Base-by-base conservation (phyloP, 2,113 vertebrate species). In the Dermatemys mawii region DNA sequence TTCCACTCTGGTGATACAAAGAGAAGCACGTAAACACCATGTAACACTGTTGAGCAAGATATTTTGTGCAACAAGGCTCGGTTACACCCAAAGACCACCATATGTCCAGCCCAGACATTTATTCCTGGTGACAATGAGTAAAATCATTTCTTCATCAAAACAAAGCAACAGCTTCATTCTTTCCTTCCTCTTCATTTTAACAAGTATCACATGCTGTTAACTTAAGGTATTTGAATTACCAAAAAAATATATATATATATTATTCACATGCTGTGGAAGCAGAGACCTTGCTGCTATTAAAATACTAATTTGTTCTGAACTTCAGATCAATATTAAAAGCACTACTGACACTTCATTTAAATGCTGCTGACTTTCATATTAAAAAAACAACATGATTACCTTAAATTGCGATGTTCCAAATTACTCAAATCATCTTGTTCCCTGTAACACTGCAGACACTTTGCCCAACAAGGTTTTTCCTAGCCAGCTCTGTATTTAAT, bases 381-480 rank as follows among this genome's bases (percentile, higher is more conserved):
- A n/a, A n/a, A n/a, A n/a, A n/a, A n/a, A n/a, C n/a, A n/a, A n/a
- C n/a, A n/a, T n/a, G n/a, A n/a, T n/a, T n/a, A 78, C 53, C 27
- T 75, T 75, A 86, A 86, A 38, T n/a, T 9, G 81, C 82, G 35
- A 49, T 24, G 84, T 75, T 82, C 51, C 24, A 54, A 44, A 53
- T 0, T 0, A 55, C 44, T 2, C 0, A 75, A 49, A 41, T 29
- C 16, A 16, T 2, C 8, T 48, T 0, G 0, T 60, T 78, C 73
- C 32, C 81, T 0, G 87, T 54, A 60, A 50, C 44, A 44, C 49
- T 78, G 46, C n/a, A 91, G 44, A 14, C 22, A 16, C 50, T 79
- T 44, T 38, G 44, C 41, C 55, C 50, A 91, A 32, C 53, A 91
- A 0, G 9, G 26, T 80, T 88, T 86, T 60, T 46, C 73, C 80